These are phyloP conservation scores for Synanthedon formicaeformis DNA, from an alignment of 2,888 invertebrate genomes.

Conservation along the genomic window DNA sequence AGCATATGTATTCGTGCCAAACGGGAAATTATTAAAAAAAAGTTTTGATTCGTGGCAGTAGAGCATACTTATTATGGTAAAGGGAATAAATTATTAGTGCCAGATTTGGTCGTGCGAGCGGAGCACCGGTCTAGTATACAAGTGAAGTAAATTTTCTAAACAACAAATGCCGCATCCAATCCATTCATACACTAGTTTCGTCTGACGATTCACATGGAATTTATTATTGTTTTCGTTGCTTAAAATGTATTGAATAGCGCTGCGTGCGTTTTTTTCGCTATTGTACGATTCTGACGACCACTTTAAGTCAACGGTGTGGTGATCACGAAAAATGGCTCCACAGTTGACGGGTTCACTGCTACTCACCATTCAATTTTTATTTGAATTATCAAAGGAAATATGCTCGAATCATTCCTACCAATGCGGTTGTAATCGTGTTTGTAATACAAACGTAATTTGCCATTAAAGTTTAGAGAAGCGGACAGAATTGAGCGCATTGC, in stretches of 20 bases:
- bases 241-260: slow-evolving; percentile 49
- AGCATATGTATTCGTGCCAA: too few relatives aligned
- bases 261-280: slow-evolving; percentile 55
- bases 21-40: too few relatives aligned
- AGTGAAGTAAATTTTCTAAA: too few relatives aligned
- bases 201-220: slow-evolving; percentile 24
- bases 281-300: slow-evolving; percentile 36
- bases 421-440: slow-evolving; percentile 13
- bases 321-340: slow-evolving; percentile 44
- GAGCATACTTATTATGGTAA: too few relatives aligned
- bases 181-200: background rate
- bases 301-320: slow-evolving; percentile 58
- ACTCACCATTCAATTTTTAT: slow-evolving; percentile 13
- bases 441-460: slow-evolving; percentile 11
- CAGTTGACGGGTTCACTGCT: slow-evolving; percentile 32
- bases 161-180: slow-evolving; percentile 22
- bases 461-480: slow-evolving; percentile 7
- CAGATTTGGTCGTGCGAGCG: too few relatives aligned
- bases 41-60: too few relatives aligned
- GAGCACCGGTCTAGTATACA: too few relatives aligned
- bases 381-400: slow-evolving; percentile 32
- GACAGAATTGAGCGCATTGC: background rate
- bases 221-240: slow-evolving; percentile 63
- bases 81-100: too few relatives aligned
- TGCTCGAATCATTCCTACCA: slow-evolving; percentile 23